Conservation (phyloP, 2,797 vertebrate species). For the Limnodromus scolopaceus region DNA sequence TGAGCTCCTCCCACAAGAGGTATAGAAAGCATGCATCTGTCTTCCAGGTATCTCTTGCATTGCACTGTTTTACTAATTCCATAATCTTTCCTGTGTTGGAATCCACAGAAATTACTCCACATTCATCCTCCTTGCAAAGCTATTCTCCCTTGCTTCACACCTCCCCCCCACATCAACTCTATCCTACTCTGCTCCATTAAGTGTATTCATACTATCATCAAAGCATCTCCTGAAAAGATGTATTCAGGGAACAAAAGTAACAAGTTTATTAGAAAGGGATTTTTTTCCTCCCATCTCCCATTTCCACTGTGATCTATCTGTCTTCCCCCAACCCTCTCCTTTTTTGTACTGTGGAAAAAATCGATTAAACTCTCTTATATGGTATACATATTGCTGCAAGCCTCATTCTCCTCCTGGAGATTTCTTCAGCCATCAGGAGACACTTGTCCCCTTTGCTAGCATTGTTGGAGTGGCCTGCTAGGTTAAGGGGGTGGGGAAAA, state of each 20-base stretch:
- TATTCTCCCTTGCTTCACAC: constrained; percentile 6
- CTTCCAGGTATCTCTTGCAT: background rate
- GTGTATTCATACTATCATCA: constrained; percentile 55
- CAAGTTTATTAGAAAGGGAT: constrained; percentile 63
- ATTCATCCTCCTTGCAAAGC: constrained; percentile 62
- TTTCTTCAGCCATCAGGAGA: constrained; percentile 81
- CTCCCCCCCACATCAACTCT: background rate
- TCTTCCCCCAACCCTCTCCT: background rate
- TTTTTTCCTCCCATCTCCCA: background rate
- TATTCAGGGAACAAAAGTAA: constrained; percentile 56
- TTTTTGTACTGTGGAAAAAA: constrained; percentile 70
- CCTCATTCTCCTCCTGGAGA: constrained; percentile 73
- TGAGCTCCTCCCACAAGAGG: background rate
- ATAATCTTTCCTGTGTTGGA: background rate
- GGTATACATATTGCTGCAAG: constrained; percentile 51
- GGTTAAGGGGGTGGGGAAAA: constrained; percentile 45
- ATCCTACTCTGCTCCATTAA: constrained; percentile 8
- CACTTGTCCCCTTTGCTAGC: constrained; percentile 76
- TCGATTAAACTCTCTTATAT: constrained; percentile 55
- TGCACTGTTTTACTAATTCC: background rate
- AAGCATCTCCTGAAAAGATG: constrained; percentile 54
- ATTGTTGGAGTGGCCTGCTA: constrained; percentile 74
- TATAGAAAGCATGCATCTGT: background rate
- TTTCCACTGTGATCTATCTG: background rate
- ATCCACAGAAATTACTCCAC: constrained; percentile 59